These are phyloP conservation scores for Deilephila elpenor DNA, from an alignment of 2,888 invertebrate species.

Conservation along the genomic window DNA sequence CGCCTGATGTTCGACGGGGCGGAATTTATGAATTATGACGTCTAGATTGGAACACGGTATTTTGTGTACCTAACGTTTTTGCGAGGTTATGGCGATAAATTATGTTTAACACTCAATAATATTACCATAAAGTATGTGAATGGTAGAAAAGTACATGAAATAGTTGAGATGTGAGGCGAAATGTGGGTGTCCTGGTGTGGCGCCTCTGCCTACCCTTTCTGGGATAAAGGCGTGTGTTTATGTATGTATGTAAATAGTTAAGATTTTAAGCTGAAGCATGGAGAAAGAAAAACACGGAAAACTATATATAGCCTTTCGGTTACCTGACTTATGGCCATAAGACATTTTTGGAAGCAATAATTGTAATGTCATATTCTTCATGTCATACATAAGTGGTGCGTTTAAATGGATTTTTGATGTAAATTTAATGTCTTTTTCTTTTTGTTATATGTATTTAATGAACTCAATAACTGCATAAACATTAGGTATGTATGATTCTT, in stretches of 20 bases:
- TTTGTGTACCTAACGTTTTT: slow-evolving; percentile 13
- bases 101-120: background rate
- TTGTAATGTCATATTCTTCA: background rate
- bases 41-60: slow-evolving; percentile 30
- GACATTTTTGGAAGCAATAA: background rate
- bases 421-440: background rate
- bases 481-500: too few species aligned
- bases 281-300: too few species aligned
- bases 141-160: background rate
- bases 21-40: slow-evolving; percentile 26
- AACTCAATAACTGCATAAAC: too few species aligned
- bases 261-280: too few species aligned
- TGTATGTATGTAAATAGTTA: too few species aligned
- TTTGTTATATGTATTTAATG: too few species aligned
- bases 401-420: slow-evolving; percentile 9
- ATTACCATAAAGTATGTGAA: too few species aligned
- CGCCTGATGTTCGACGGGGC: slow-evolving; percentile 36
- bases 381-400: background rate
- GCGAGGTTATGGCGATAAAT: background rate
- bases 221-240: too few species aligned
- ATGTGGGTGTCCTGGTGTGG: too few species aligned
- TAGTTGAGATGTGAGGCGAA: background rate
- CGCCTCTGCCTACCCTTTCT: too few species aligned
- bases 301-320: too few species aligned
- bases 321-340: background rate